These are phyloP conservation scores for Sebastes ruberrimus DNA, from an alignment of 2,797 vertebrate genomes.

Conservation along the genomic window DNA sequence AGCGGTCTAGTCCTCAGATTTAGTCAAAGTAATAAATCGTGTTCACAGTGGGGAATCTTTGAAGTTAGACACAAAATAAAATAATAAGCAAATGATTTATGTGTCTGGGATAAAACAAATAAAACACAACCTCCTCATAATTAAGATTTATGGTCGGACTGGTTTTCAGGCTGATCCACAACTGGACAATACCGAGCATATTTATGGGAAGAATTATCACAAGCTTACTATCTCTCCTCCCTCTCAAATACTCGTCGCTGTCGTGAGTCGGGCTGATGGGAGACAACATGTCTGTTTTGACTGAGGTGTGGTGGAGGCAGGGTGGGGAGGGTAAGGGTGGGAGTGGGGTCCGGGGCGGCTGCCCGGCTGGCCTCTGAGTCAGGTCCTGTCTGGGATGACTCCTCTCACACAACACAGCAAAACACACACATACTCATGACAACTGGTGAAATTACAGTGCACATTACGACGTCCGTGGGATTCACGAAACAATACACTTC, in stretches of 20 bases:
- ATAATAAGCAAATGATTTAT: conserved; percentile 30
- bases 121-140: not conserved
- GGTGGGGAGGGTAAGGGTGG: conserved; percentile 20
- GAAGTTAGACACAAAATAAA: conserved; percentile 23
- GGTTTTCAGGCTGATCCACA: conserved; percentile 3
- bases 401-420: conserved; percentile 37
- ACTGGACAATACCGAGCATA: not conserved
- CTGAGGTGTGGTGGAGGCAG: conserved; percentile 49
- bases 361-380: conserved; percentile 67
- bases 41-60: conserved; percentile 6
- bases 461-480: conserved; percentile 27
- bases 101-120: conserved; percentile 31
- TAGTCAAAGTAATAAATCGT: conserved; percentile 5
- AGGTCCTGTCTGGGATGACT: conserved; percentile 69
- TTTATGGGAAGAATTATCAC: conserved; percentile 4
- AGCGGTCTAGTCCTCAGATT: not conserved
- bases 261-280: conserved; percentile 13
- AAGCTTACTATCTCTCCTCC: not conserved
- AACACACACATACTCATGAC: conserved; percentile 40
- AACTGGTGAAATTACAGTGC: conserved; percentile 44
- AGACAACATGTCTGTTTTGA: conserved; percentile 48
- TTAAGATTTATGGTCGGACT: conserved; percentile 7
- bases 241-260: conserved; percentile 1
- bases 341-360: conserved; percentile 30
- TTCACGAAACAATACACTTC: conserved; percentile 46